phyloP scores from a whole-genome alignment of 2,888 invertebrate genomes.

The Napeogenes sylphis region DNA sequence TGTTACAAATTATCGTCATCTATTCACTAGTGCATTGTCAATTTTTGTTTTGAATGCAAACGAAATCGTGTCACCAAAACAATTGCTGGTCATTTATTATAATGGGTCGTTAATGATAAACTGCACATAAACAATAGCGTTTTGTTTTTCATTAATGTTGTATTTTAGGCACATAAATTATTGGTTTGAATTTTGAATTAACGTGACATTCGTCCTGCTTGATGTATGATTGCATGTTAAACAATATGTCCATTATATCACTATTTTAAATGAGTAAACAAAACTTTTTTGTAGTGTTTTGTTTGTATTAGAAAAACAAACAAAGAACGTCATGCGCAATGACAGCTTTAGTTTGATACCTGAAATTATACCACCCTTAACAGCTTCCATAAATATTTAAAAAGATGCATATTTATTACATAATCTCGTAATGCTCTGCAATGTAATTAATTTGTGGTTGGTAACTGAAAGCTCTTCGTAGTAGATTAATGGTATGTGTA shows the following conservation, averaged over 20 bases:
- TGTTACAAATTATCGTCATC: constrained; percentile 35
- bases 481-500: constrained; percentile 62
- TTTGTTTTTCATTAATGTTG: constrained; percentile 18
- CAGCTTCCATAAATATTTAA: constrained; percentile 9
- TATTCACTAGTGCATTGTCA: constrained; percentile 34
- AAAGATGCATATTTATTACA: constrained; percentile 29
- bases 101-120: constrained; percentile 32
- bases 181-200: constrained; percentile 14
- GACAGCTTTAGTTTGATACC: no score
- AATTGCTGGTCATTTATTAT: constrained; percentile 31
- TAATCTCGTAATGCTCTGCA: constrained; percentile 45
- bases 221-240: constrained; percentile 1
- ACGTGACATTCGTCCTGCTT: constrained; percentile 7
- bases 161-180: constrained; percentile 25
- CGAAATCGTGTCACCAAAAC: constrained; percentile 27
- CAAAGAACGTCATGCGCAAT: no score
- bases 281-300: no score
- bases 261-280: no score
- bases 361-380: no score
- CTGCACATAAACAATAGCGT: constrained; percentile 26
- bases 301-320: no score
- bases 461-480: constrained; percentile 57
- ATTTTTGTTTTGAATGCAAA: constrained; percentile 33
- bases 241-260: neutral
- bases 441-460: constrained; percentile 66